Conservation (phyloP, 1,140 invertebrate species). For the Colletes gigas region DNA sequence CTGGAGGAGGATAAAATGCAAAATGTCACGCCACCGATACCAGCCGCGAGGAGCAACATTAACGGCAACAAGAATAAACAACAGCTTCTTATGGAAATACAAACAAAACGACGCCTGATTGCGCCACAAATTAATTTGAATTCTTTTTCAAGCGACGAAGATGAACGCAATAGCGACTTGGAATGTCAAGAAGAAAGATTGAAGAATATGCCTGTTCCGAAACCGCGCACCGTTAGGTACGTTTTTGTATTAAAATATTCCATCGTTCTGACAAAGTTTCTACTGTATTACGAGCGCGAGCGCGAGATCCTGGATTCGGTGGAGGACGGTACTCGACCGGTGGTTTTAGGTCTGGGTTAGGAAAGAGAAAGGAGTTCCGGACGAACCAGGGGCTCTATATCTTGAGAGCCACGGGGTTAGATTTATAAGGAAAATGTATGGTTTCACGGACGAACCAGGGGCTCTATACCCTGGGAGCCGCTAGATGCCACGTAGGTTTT, state of each 20-base stretch:
- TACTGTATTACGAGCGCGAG: no score
- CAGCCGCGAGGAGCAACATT: conserved; percentile 68
- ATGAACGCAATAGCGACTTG: conserved; percentile 80
- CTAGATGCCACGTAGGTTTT: no score
- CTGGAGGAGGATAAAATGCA: not conserved
- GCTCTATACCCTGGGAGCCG: no score
- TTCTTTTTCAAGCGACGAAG: conserved; percentile 87
- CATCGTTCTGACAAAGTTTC: not conserved
- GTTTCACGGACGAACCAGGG: no score
- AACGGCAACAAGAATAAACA: conserved; percentile 50
- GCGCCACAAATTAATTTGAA: conserved; percentile 82
- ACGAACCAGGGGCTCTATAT: no score
- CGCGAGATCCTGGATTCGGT: no score
- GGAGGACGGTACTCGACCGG: no score
- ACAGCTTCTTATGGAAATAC: conserved; percentile 41
- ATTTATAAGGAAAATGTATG: no score
- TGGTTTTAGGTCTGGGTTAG: no score
- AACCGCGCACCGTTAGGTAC: conserved; percentile 81
- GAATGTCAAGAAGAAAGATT: conserved; percentile 35
- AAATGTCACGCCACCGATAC: conserved; percentile 52
- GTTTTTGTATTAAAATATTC: conserved; percentile 52
- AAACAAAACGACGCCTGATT: conserved; percentile 72
- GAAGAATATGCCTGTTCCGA: conserved; percentile 80
- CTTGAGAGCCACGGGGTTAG: no score
- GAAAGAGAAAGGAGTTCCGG: no score